phyloP scores from a whole-genome alignment of 2,113 vertebrate genomes.

The Calypte anna region DNA sequence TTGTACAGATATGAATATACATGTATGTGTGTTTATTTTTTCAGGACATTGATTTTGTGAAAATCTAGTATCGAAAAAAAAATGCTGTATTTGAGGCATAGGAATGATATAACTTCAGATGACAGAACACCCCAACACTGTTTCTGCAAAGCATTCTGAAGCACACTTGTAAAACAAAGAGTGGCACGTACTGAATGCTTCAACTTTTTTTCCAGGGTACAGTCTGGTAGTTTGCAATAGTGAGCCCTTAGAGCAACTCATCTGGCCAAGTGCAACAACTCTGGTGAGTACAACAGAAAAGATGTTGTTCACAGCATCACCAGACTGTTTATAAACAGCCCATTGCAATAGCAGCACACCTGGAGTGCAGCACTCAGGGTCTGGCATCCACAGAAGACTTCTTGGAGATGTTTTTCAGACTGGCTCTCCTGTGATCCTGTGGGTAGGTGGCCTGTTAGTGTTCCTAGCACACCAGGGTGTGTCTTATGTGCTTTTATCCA shows the following conservation, averaged over 20 bases:
- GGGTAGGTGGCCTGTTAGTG: accelerated
- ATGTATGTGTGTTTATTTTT: background rate
- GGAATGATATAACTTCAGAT: background rate
- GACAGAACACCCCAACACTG: background rate
- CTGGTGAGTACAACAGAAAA: background rate
- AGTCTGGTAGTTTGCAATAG: background rate
- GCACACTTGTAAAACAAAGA: background rate
- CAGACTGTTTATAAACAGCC: background rate
- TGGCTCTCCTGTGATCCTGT: background rate
- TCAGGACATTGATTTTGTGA: background rate
- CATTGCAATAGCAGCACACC: background rate
- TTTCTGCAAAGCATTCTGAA: background rate
- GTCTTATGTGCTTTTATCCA: background rate
- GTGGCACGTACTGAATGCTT: background rate
- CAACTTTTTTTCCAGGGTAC: background rate
- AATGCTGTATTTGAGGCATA: background rate
- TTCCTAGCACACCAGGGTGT: accelerated
- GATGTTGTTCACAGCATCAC: background rate
- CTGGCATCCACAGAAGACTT: background rate
- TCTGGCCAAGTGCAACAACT: background rate
- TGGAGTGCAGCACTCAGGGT: background rate
- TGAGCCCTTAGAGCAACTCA: background rate
- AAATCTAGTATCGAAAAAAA: background rate
- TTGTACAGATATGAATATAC: background rate
- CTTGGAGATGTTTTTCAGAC: background rate